phyloP scores from a whole-genome alignment of 2,888 invertebrate genomes.

The Diaphora mendica region DNA sequence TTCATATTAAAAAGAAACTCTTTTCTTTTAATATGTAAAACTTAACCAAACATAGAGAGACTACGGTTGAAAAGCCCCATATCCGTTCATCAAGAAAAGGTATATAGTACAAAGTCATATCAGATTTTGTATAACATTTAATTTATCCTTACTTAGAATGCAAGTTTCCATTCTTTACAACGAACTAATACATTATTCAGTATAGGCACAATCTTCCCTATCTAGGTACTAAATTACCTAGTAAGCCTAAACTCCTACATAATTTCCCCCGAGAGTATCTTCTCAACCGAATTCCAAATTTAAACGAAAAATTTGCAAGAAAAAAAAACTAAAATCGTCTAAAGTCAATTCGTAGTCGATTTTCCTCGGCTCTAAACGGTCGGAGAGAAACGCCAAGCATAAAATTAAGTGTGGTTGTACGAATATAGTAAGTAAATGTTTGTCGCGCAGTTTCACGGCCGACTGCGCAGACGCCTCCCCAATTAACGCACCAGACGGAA shows the following conservation, averaged over 20 bases:
- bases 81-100: no score
- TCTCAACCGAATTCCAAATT: background rate
- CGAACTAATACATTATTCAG: background rate
- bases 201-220: background rate
- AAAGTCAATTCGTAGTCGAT: constrained; percentile 3
- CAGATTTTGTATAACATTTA: background rate
- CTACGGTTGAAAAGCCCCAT: no score
- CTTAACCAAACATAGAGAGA: no score
- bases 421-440: constrained; percentile 34
- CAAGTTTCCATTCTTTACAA: background rate
- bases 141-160: background rate
- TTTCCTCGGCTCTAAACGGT: constrained; percentile 23
- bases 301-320: background rate
- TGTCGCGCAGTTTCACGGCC: constrained; percentile 46
- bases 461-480: constrained; percentile 56
- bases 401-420: constrained; percentile 36
- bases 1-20: no score
- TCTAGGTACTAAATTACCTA: constrained; percentile 3
- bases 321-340: background rate
- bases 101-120: background rate
- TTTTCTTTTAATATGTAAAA: no score
- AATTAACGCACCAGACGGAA: constrained; percentile 74
- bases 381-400: constrained; percentile 28
- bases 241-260: background rate
- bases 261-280: constrained; percentile 4